Conservation (phyloP, 2,888 invertebrate species). For the Drosophila stalkeri region DNA sequence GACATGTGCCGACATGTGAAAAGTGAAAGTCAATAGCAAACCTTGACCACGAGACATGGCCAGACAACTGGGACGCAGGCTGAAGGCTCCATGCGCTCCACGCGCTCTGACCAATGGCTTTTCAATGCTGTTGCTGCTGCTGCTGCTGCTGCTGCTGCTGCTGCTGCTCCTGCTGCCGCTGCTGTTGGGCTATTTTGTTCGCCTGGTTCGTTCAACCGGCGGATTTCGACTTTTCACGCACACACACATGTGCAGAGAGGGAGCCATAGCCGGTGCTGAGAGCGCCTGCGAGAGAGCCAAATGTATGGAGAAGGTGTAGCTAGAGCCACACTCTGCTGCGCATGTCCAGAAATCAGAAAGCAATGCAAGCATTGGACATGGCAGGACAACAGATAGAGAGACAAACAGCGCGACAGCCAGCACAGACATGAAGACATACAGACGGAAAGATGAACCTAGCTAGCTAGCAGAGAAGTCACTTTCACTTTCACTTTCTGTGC, state of each 20-base stretch:
- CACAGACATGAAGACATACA: slow-evolving; percentile 15
- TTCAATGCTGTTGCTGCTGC: slow-evolving; percentile 67
- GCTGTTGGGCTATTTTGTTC: slow-evolving; percentile 49
- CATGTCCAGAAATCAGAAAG: slow-evolving; percentile 41
- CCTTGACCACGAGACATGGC: slow-evolving; percentile 83
- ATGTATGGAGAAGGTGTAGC: not conserved
- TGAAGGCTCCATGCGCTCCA: slow-evolving; percentile 13
- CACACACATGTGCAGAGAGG: slow-evolving; percentile 9
- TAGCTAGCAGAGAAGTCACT: slow-evolving; percentile 49
- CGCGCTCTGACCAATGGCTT: slow-evolving; percentile 65
- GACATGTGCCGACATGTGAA: slow-evolving; percentile 65
- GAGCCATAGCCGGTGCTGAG: slow-evolving; percentile 26
- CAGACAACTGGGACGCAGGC: slow-evolving; percentile 50
- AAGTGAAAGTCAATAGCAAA: slow-evolving; percentile 84
- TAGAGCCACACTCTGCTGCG: slow-evolving; percentile 26
- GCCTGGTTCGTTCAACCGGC: slow-evolving; percentile 79
- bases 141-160: slow-evolving; percentile 51
- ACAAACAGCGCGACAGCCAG: slow-evolving; percentile 15
- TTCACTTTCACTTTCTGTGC: slow-evolving; percentile 68
- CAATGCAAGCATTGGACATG: slow-evolving; percentile 39
- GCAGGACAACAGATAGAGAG: slow-evolving; percentile 52
- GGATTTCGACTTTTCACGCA: slow-evolving; percentile 52
- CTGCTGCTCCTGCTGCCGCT: slow-evolving; percentile 46
- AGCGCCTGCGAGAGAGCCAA: slow-evolving; percentile 31
- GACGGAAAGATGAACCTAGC: slow-evolving; percentile 33